Conservation (phyloP, 1,140 invertebrate species). For the Pogonomyrmex californicus region DNA sequence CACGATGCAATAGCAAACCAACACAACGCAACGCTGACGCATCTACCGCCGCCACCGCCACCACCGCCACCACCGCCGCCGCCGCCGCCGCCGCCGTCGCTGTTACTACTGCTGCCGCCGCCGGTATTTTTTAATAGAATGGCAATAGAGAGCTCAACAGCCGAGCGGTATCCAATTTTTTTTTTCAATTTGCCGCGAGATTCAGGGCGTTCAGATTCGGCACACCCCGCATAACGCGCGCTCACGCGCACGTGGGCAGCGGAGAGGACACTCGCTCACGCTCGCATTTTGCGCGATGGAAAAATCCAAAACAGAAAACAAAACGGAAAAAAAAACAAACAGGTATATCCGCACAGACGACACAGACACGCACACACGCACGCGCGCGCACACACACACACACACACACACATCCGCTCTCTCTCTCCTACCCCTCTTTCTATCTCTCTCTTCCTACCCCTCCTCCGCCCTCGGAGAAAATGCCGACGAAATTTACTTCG, state of each 20-base stretch:
- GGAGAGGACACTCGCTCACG: constrained; percentile 19
- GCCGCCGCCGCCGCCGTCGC: constrained; percentile 61
- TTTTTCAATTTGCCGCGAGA: constrained; percentile 67
- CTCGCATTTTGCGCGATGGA: constrained; percentile 27
- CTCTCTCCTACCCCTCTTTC: neutral
- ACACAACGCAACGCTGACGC: constrained; percentile 13
- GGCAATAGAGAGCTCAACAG: constrained; percentile 73
- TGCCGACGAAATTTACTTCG: constrained; percentile 52
- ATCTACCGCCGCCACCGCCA: neutral
- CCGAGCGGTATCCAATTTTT: constrained; percentile 72
- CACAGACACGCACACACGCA: neutral
- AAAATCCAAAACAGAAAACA: constrained; percentile 41
- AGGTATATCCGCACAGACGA: too few species aligned
- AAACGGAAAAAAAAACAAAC: constrained; percentile 11
- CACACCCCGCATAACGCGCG: constrained; percentile 66
- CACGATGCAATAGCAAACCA: neutral
- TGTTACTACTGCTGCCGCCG: constrained; percentile 61
- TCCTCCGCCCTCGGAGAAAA: constrained; percentile 30
- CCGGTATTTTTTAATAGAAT: constrained; percentile 79
- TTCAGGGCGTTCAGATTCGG: constrained; percentile 64
- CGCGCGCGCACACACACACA: too few species aligned
- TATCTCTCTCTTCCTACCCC: neutral
- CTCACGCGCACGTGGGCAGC: constrained; percentile 45
- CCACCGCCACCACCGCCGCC: neutral
- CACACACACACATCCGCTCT: neutral